These are phyloP conservation scores for Sitophilus oryzae DNA, from an alignment of 1,140 invertebrate species.

Conservation along the genomic window DNA sequence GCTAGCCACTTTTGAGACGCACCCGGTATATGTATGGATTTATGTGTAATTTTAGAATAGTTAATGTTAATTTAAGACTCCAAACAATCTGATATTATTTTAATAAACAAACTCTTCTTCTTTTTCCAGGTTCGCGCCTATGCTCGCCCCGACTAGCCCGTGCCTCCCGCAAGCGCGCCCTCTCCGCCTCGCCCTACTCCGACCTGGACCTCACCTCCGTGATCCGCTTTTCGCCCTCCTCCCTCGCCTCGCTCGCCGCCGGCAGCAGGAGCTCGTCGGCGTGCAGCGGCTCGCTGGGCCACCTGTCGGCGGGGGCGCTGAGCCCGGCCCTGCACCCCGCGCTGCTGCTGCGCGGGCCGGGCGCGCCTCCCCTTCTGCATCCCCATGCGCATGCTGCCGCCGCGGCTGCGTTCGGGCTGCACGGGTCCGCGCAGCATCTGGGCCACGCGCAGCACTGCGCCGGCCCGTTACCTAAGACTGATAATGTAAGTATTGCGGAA, in stretches of 20 bases:
- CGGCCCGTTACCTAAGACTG: slow-evolving; percentile 35
- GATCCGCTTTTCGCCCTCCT: slow-evolving; percentile 92
- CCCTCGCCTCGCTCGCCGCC: slow-evolving; percentile 84
- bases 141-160: slow-evolving; percentile 55
- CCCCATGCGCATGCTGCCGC: slow-evolving; percentile 15
- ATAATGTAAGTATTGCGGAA: slow-evolving; percentile 35
- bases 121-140: slow-evolving; percentile 61
- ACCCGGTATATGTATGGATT: too few relatives aligned
- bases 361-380: slow-evolving; percentile 8
- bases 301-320: slow-evolving; percentile 70
- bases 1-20: too few relatives aligned
- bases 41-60: too few relatives aligned
- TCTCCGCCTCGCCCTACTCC: slow-evolving; percentile 91
- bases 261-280: slow-evolving; percentile 77
- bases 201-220: slow-evolving; percentile 92
- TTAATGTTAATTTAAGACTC: neutral
- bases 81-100: neutral
- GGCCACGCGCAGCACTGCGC: slow-evolving; percentile 55
- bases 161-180: slow-evolving; percentile 73
- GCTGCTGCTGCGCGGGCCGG: slow-evolving; percentile 55
- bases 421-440: slow-evolving; percentile 10
- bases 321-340: slow-evolving; percentile 59
- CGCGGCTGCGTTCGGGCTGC: slow-evolving; percentile 11
- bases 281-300: slow-evolving; percentile 83
- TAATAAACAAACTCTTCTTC: neutral